Evolutionary conservation across 2,888 invertebrate genomes (phyloP).

Genomic region (Morinoia aosen): DNA sequence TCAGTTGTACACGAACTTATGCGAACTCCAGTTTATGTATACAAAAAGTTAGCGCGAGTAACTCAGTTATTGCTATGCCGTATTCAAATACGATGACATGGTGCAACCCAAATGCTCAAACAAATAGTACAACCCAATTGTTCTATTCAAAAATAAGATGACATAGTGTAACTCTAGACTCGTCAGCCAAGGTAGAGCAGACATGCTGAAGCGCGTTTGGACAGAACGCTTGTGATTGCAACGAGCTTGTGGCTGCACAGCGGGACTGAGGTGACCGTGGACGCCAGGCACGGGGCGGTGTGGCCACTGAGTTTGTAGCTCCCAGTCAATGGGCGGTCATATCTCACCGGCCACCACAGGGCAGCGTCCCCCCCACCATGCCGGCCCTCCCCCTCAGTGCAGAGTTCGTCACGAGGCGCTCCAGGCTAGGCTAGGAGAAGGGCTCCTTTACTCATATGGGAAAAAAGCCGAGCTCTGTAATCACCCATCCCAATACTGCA

Average conservation of each 20-base stretch:
- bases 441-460: conserved; percentile 48
- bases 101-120: no score
- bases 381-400: background rate
- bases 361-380: background rate
- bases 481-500: conserved; percentile 36
- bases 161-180: no score
- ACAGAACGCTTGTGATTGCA: background rate
- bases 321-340: conserved; percentile 47
- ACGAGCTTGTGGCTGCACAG: background rate
- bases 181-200: background rate
- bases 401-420: conserved; percentile 48
- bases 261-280: background rate
- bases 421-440: conserved; percentile 27
- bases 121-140: no score
- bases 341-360: conserved; percentile 25
- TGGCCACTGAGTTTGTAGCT: background rate
- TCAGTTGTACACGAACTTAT: no score
- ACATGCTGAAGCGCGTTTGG: background rate
- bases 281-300: background rate
- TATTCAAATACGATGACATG: no score
- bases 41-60: no score
- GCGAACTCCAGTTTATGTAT: no score
- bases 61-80: no score
- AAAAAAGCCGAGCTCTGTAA: conserved; percentile 43
- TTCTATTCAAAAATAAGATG: no score